Base-by-base conservation (phyloP, 1,140 invertebrate species). In the Drosophila nigrodunni region DNA sequence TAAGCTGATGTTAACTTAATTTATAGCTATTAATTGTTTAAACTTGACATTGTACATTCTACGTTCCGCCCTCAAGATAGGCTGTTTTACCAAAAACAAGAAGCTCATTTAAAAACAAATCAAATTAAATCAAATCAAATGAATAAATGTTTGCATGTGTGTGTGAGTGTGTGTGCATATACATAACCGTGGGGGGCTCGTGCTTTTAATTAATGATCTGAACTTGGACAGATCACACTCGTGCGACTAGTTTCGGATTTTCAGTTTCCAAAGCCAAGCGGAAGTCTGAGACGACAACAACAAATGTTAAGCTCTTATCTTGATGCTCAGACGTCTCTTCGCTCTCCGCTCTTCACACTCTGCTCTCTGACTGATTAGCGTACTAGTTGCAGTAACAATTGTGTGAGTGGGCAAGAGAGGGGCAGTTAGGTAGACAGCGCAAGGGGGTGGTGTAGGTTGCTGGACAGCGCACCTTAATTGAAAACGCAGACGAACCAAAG, bases 121-220 rank as follows among this genome's bases (percentile, higher is more conserved):
- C 68, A 72, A 82, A 52, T 69, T 49, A 77, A 77, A 60, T 46
- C 11, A 3, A 47, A 68, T 61, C 61, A 75, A 39, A 50, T 13
- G 1, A 0, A 47, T 34, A 46, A 15, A 21, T 54, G 43, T 10
- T 25, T 54, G n/a, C 35, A 2, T 52, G 4, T 67, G 49, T 54
- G 62, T 77, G 21, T 34, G 9, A 13, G 9, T 39, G 34, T 41
- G 1, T 49, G 18, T 82, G 34, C 58, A 55, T 68, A 77, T 62
- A 80, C 80, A 75, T 55, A 78, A 52, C 60, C 47, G 68, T 82
- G 83, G 83, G 82, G 81, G 82, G 80, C 83, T 88, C 83, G 77
- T 87, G 83, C 77, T 80, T 87, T 88, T 80, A 87, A 88, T 87
- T 87, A 82, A 80, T 80, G 79, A 86, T 18, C 78, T 81, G 67